These are phyloP conservation scores for Poecilia latipinna DNA, from an alignment of 2,113 vertebrate genomes.

Conservation along the genomic window DNA sequence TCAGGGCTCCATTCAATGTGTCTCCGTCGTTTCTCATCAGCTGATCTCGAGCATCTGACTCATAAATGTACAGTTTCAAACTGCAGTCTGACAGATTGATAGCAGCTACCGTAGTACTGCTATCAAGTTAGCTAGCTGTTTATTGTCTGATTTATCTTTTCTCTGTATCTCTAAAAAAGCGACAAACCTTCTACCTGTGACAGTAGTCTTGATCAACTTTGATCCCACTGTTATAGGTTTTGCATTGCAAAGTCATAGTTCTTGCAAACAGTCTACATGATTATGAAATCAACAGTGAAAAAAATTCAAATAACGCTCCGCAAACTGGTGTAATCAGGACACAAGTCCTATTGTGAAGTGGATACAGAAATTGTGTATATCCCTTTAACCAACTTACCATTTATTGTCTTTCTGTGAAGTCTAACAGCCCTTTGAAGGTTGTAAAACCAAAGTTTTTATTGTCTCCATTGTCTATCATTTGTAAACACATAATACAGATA, in stretches of 20 bases:
- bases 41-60: neutral
- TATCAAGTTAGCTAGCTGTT: too few species aligned
- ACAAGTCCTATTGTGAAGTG: too few species aligned
- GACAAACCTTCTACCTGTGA: too few species aligned
- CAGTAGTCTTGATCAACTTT: too few species aligned
- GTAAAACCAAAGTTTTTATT: neutral
- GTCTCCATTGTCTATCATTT: neutral
- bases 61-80: neutral
- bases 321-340: too few species aligned
- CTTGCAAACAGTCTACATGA: neutral
- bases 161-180: too few species aligned
- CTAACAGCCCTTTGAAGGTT: neutral
- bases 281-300: neutral
- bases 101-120: too few species aligned
- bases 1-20: neutral
- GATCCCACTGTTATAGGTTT: too few species aligned
- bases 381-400: neutral
- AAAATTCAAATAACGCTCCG: neutral
- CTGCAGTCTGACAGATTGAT: neutral
- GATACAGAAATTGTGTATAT: neutral
- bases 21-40: neutral
- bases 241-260: neutral
- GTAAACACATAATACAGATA: neutral
- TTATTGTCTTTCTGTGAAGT: neutral
- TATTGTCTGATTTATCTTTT: too few species aligned